Percentiles rank a stretch among this genome's conserved stretches.
Conservation (phyloP, 2,113 vertebrate species). For the Sialia sialis region DNA sequence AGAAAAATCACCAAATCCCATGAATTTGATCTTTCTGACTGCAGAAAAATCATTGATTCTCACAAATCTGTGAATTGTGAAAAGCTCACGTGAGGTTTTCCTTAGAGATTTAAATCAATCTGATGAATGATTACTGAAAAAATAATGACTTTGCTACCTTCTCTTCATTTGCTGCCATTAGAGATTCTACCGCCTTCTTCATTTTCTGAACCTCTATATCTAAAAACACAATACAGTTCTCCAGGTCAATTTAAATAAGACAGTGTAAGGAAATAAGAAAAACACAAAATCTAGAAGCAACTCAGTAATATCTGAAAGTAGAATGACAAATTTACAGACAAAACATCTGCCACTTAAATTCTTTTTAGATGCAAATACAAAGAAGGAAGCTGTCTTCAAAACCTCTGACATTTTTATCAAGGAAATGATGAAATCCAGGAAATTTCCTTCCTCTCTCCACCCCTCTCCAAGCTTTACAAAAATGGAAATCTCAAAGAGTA, state of each 20-base stretch:
- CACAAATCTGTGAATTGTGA: not conserved
- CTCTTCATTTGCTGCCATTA: conserved; percentile 92
- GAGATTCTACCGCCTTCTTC: conserved; percentile 92
- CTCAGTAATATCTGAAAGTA: not conserved
- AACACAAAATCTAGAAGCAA: not conserved
- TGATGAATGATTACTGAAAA: not conserved
- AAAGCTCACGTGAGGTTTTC: not conserved
- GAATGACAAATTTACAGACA: not conserved
- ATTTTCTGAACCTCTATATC: conserved; percentile 96
- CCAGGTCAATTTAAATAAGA: not conserved
- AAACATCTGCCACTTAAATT: not conserved
- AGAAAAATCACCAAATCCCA: not conserved
- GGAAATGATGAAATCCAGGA: not conserved
- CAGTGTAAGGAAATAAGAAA: not conserved
- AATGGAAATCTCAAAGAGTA: not conserved
- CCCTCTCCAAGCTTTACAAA: not conserved
- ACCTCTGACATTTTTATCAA: not conserved
- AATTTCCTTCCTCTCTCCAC: not conserved
- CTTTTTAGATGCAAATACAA: not conserved
- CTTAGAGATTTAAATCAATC: not conserved
- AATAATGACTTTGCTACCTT: conserved; percentile 68
- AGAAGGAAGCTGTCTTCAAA: not conserved
- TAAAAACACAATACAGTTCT: conserved; percentile 66
- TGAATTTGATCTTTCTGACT: not conserved
- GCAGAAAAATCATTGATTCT: not conserved